Evolutionary conservation across 2,113 vertebrate species (phyloP).

Genomic region (Nothoprocta pentlandii): DNA sequence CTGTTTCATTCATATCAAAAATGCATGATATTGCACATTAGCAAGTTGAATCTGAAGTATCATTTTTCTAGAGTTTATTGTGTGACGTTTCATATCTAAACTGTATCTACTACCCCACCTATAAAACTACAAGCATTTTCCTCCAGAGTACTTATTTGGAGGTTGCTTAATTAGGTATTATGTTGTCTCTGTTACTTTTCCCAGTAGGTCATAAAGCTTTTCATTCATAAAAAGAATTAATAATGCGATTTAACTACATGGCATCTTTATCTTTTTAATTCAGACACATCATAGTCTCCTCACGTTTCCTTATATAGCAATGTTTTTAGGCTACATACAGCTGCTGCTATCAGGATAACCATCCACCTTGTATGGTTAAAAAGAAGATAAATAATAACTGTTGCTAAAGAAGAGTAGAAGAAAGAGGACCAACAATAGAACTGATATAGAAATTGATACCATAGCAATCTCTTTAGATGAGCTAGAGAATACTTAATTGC

Average conservation of each 20-base stretch:
- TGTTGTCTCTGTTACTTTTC: background rate
- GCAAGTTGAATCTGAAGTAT: background rate
- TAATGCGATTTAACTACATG: background rate
- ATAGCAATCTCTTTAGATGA: constrained; percentile 52
- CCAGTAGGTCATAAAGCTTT: background rate
- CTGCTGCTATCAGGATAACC: constrained; percentile 5
- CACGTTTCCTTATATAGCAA: background rate
- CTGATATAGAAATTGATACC: constrained; percentile 44
- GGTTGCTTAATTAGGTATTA: background rate
- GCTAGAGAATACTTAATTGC: constrained; percentile 54
- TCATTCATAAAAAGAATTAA: background rate
- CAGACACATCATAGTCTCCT: background rate
- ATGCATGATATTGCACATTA: background rate
- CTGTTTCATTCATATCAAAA: background rate
- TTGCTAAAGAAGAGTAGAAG: constrained; percentile 17
- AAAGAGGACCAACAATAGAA: constrained; percentile 22
- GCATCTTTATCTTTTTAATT: constrained; percentile 1
- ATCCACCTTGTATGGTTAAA: background rate
- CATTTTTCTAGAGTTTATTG: background rate
- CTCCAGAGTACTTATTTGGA: background rate
- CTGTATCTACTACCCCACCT: background rate
- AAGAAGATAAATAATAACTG: constrained; percentile 5
- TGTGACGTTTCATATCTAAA: background rate
- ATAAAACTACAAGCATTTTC: background rate
- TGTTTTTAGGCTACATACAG: background rate